These are phyloP conservation scores for Cyclophora albipunctata DNA, from an alignment of 2,888 invertebrate genomes.

Conservation along the genomic window DNA sequence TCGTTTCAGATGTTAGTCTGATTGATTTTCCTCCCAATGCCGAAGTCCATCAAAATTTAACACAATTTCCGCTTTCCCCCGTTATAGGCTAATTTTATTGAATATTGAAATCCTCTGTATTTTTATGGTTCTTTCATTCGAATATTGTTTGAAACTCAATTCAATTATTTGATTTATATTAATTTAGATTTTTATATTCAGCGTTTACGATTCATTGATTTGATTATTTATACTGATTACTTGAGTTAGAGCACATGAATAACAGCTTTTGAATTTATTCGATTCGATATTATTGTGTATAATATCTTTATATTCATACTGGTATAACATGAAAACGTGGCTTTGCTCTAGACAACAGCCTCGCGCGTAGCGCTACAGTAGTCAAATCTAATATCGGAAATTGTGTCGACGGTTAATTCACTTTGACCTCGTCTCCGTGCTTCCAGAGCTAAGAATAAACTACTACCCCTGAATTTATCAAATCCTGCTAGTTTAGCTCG, in stretches of 20 bases:
- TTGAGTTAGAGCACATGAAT: too few species aligned
- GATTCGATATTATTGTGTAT: too few species aligned
- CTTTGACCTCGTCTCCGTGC: conserved; percentile 46
- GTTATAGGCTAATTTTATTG: conserved; percentile 17
- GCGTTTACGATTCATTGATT: too few species aligned
- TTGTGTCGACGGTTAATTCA: conserved; percentile 57
- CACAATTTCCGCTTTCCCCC: conserved; percentile 17
- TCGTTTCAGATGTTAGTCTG: conserved; percentile 13
- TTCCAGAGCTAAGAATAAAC: conserved; percentile 48
- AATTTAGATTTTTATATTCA: neutral
- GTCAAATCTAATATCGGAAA: conserved; percentile 67
- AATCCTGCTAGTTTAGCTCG: conserved; percentile 12
- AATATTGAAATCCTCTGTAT: conserved; percentile 19
- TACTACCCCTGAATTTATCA: conserved; percentile 41
- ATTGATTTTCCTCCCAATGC: conserved; percentile 15
- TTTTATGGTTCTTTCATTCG: conserved; percentile 16
- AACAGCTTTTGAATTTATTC: too few species aligned
- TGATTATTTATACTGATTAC: too few species aligned
- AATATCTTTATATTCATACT: too few species aligned
- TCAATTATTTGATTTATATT: conserved; percentile 12
- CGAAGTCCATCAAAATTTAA: conserved; percentile 24
- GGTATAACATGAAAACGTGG: too few species aligned
- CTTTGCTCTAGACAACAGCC: too few species aligned
- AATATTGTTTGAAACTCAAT: conserved; percentile 13
- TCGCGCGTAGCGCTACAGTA: conserved; percentile 32